Base-by-base conservation (phyloP, 2,797 vertebrate species). In the Syngnathus acus region DNA sequence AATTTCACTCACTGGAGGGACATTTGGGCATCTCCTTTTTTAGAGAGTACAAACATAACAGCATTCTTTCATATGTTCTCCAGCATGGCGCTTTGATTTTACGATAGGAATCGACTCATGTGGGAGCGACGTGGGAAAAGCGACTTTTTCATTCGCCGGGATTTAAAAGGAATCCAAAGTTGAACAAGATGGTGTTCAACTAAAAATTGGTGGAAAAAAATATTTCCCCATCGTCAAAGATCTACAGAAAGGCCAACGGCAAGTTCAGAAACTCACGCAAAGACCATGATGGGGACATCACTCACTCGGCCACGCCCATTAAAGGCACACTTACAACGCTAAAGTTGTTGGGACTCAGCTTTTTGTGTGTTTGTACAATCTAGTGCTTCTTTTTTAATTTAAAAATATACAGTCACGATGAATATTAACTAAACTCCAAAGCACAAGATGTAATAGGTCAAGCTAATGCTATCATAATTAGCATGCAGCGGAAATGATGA, bases 81-180 rank as follows among this genome's bases (percentile, higher is more conserved):
- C 4, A 10, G 3, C 67, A 16, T 40, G 51, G 86, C 84, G 58
- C 79, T 75, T 72, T 54, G 86, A 88, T 75, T 80, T 78, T 14
- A 80, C 92, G 48, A 92, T 81, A 76, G 87, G 85, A 80, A 43
- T 43, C 39, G 14, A 19, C 39, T 61, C 89, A 89, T 89, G 89
- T 88, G 90, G 87, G 82, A 85, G 87, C 81, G 85, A 87, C 82
- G 88, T 92, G 90, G 89, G 92, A 92, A 91, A 85, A 32, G 32
- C 32, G 79, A 50, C 77, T 37, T 58, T 58, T 58, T 58, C 32
- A 58, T 17, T 11, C 16, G 55, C 26, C 14, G 5, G 55, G 13
- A 37, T 37, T 32, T 32, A 58, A 17, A 58, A 23, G 54, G 54
- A 37, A 37, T 23, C 9, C 8, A 42, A 61, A 21, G 54, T 13